Conservation (phyloP, 2,113 vertebrate species). For the Pachypanchax playfairii region DNA sequence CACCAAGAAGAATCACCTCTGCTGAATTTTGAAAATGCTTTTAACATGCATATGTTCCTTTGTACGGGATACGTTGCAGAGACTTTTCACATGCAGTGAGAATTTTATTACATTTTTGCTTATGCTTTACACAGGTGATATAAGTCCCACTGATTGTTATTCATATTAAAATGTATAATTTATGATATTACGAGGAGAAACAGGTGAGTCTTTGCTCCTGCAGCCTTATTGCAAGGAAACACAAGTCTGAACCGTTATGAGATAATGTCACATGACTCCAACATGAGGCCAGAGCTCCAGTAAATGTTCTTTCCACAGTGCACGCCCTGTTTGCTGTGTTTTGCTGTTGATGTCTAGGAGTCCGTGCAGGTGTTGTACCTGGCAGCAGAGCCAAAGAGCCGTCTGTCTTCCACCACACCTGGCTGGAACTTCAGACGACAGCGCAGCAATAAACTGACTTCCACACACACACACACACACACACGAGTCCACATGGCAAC, state of each 20-base stretch:
- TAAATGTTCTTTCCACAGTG: neutral
- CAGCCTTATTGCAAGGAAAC: neutral
- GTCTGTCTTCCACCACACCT: constrained; percentile 64
- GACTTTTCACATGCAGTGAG: too few relatives aligned
- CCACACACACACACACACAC: constrained; percentile 19
- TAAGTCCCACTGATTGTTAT: neutral
- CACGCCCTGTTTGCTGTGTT: constrained; percentile 23
- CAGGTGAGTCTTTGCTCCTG: neutral
- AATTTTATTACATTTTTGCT: too few relatives aligned
- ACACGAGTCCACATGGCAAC: constrained; percentile 4
- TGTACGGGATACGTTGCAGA: too few relatives aligned
- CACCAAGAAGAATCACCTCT: too few relatives aligned
- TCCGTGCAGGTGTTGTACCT: constrained; percentile 59
- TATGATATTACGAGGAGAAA: neutral
- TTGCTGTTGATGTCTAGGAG: constrained; percentile 37
- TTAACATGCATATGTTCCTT: too few relatives aligned
- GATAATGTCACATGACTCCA: neutral
- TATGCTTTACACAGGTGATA: too few relatives aligned
- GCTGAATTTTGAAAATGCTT: too few relatives aligned
- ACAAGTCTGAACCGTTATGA: neutral
- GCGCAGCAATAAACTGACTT: constrained; percentile 40
- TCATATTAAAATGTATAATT: neutral
- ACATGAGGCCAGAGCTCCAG: neutral
- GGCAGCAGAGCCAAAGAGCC: constrained; percentile 39
- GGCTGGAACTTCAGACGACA: constrained; percentile 63